A percentile compares a stretch with the other conserved stretches of the same genome.
Evolutionary conservation across 2,797 vertebrate species (phyloP).

Genomic region (Catostomus latipinnis): DNA sequence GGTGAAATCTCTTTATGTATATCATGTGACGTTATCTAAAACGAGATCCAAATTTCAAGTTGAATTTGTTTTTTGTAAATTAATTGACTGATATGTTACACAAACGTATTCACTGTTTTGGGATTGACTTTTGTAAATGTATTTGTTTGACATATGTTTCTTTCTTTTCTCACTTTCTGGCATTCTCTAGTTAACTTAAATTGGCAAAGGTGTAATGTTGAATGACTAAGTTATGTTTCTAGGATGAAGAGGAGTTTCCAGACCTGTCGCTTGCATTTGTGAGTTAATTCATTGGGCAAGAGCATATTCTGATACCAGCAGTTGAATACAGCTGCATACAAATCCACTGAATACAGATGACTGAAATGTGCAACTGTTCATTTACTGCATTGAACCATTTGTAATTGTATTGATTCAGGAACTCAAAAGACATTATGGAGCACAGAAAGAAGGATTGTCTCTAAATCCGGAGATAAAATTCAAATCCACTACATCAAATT

Average conservation of each 20-base stretch:
- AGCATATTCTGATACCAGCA: slow-evolving; percentile 1
- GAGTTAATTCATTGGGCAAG: slow-evolving; percentile 66
- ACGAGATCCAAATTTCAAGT: background rate
- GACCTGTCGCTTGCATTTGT: slow-evolving; percentile 76
- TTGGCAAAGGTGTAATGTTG: background rate
- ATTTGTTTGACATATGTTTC: no score
- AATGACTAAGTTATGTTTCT: slow-evolving; percentile 15
- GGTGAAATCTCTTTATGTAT: slow-evolving; percentile 69
- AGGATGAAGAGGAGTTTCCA: slow-evolving; percentile 96
- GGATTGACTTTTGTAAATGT: no score
- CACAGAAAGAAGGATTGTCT: slow-evolving; percentile 32
- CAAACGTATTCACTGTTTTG: no score
- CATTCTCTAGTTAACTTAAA: no score
- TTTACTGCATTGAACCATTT: background rate
- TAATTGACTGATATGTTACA: no score
- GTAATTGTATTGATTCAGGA: slow-evolving; percentile 63
- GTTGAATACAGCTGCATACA: background rate
- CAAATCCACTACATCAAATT: slow-evolving; percentile 55
- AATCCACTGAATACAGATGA: background rate
- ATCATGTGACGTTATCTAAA: background rate
- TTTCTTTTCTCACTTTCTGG: no score
- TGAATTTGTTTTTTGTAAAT: background rate
- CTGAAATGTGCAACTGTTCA: background rate
- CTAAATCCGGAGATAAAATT: slow-evolving; percentile 52
- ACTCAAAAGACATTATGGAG: slow-evolving; percentile 62